phyloP scores from a whole-genome alignment of 2,888 invertebrate genomes.

The Drosophila formosana region DNA sequence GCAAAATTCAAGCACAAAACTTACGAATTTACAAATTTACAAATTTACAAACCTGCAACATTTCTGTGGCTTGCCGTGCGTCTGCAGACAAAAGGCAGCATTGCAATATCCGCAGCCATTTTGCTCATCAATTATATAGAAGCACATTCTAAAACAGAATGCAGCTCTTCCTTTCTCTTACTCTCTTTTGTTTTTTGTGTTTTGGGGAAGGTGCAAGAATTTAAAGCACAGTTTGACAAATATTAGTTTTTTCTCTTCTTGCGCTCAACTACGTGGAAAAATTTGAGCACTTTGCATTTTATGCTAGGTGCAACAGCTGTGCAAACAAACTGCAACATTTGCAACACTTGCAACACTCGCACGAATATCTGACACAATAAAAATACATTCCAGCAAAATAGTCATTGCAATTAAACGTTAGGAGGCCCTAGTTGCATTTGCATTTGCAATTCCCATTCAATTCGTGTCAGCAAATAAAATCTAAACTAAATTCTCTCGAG shows the following conservation, averaged over 20 bases:
- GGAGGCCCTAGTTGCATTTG: slow-evolving; percentile 26
- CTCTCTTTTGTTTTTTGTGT: no score
- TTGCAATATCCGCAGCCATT: slow-evolving; percentile 17
- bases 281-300: slow-evolving; percentile 2
- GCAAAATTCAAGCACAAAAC: slow-evolving; percentile 37
- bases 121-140: slow-evolving; percentile 53
- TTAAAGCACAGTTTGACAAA: slow-evolving; percentile 32
- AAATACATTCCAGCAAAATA: slow-evolving; percentile 27
- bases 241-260: slow-evolving; percentile 22
- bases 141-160: not conserved
- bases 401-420: slow-evolving; percentile 28
- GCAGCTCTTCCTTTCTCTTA: no score
- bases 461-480: slow-evolving; percentile 2
- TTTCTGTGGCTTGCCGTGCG: slow-evolving; percentile 39
- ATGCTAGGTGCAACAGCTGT: slow-evolving; percentile 47
- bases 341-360: slow-evolving; percentile 1
- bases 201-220: slow-evolving; percentile 2
- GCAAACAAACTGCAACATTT: slow-evolving; percentile 42
- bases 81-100: slow-evolving; percentile 48
- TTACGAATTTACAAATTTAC: slow-evolving; percentile 16
- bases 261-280: not conserved
- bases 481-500: not conserved
- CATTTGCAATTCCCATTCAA: slow-evolving; percentile 24
- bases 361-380: slow-evolving; percentile 26
- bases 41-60: slow-evolving; percentile 47